Base-by-base conservation (phyloP, 2,113 vertebrate species). In the Neogobius melanostomus region DNA sequence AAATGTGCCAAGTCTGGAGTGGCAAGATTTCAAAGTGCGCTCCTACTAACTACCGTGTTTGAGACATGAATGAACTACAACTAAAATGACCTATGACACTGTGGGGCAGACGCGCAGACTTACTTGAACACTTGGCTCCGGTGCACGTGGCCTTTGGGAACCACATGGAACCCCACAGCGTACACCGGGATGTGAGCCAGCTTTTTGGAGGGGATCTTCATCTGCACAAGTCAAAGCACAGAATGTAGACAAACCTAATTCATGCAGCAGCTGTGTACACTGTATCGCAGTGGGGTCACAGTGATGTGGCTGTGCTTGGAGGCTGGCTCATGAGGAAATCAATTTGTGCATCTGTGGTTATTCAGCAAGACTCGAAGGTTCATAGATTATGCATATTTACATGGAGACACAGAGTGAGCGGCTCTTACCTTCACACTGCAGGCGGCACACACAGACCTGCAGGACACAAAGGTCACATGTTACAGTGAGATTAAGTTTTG, bases 191-290 rank as follows among this genome's bases (percentile, higher is more conserved):
- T 98, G 79, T 98, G 96, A 10, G 94, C 96, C 82, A 96, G 87
- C 92, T 98, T 98, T 92, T 98, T 98, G 2, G 95, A 96, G 60
- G 97, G 97, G 70, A 98, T 95, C 93, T 97, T 98, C 93, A 99
- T 97, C 97, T 99, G 88, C 12, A 71, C 70, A 15, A 66, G 3
- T 69, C 6, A 64, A 1, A 45, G 51, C 8, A 49, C 6, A 46
- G 75, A 28, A 0, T 28, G 10, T 36, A 11, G 15, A 67, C 3
- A 60, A 10, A 28, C 43, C 72, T 6, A 4, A 10, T 11, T 52
- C 50, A 28, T 28, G 5, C 21, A 56, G 10, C 8, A 28, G 53
- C 17, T 56, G 2, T 21, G 21, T 21, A 21, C 21, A 21, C 21
- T 21, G n/a, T n/a, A 21, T 21, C 21, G 21, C 21, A 21, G 21